Base-by-base conservation (phyloP, 2,888 invertebrate genomes). In the Meganola albula region DNA sequence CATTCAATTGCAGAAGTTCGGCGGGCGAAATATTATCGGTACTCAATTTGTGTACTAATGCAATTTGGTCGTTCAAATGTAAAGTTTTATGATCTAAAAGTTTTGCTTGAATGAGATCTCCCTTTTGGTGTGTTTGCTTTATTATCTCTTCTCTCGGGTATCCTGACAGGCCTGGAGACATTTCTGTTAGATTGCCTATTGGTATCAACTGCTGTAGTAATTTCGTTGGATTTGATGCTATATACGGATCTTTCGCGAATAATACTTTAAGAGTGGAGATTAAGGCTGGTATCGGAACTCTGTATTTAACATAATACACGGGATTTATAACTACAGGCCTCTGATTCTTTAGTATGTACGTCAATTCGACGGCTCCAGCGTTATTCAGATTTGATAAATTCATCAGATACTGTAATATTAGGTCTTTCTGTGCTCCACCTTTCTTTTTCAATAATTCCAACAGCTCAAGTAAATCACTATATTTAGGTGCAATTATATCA, bases 251-350 rank as follows among this genome's bases (percentile, higher is more conserved):
- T 10, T 39, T 40, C 8, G 28, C 5, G 4, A 71, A 18, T 16
- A 75, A 28, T 9, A 52, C 42, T 14, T 60, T 44, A 11, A 66
- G 34, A 12, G 58, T 63, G 0, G 46, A 34, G 8, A 73, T 26
- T 27, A 75, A 76, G 1, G 45, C 46, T 4, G 44, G 21, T 27
- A 72, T 71, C 6, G 78, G 76, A 10, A 79, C 39, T 36, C 58
- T 63, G 27, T 75, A 79, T 55, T 77, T 78, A 0, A 78, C 68
- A 35, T 67, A 76, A 45, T 71, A 73, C 5, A 59, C 52, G 2
- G 76, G 71, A 21, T 70, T 63, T 22, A 72, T 66, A 16, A 63
- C 34, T 0, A 64, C 18, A 4, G 70, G 64, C 3, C 58, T 50
- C 2, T 68, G 64, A 20, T 54, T 58, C 46, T 68, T 72, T 0